Base-by-base conservation (phyloP, 2,888 invertebrate species). In the Ichneumon xanthorius region DNA sequence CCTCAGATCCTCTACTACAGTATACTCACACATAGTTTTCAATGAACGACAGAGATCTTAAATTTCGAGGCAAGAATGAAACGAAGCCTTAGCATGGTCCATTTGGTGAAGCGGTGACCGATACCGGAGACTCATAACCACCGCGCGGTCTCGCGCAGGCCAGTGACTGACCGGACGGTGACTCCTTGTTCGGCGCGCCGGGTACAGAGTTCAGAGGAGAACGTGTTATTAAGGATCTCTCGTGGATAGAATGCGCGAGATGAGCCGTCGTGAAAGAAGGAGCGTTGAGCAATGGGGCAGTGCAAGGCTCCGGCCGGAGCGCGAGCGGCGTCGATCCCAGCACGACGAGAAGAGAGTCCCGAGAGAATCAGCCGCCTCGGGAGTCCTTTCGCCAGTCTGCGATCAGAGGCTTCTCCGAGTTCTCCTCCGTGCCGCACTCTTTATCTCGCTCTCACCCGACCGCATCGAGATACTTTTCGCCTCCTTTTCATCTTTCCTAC, bases 161-260 rank as follows among this genome's bases (percentile, higher is more conserved):
- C 79, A 79, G 72, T 63, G 83, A 82, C 85, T 87, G 87, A 86
- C 87, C 80, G 88, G 83, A 79, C 79, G 82, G 77, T 80, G 85
- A 83, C 80, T 86, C 85, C 80, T 85, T 75, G 85, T 82, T 72
- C 80, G 82, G 80, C 76, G 72, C 72, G 67, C 79, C 61, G 80
- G 88, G 88, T 88, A 88, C 89, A 89, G 88, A 89, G 91, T 90
- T 91, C 90, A 90, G 87, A 84, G 87, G 86, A 86, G 88, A 90
- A 90, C 91, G 88, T 90, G 89, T 92, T 92, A 92, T 92, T 92
- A 92, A 88, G 88, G 88, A 87, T 87, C 88, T 76, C 83, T 83
- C 80, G 85, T 83, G 85, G 83, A 80, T 86, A 86, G 83, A 86
- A 83, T 83, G 77, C 85, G 77, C 83, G 76, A 83, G 83, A 68